A percentile compares a stretch with the other conserved stretches of the same genome.
Conservation (phyloP, 2,113 vertebrate species). For the Phrynosoma blainvillii region DNA sequence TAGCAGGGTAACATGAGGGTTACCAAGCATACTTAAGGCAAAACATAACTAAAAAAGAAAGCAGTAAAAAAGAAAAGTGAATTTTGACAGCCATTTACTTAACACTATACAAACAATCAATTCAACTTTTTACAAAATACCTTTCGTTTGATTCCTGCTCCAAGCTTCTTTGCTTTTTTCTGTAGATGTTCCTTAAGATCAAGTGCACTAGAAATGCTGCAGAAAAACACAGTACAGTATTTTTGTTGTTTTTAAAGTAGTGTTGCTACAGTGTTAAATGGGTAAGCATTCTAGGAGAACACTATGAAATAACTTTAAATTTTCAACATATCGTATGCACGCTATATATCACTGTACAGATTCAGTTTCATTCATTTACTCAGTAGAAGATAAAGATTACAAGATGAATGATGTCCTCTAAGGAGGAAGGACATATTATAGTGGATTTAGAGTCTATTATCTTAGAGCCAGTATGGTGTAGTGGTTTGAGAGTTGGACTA, state of each 20-base stretch:
- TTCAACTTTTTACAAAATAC: slow-evolving; percentile 63
- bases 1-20: slow-evolving; percentile 87
- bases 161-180: slow-evolving; percentile 88
- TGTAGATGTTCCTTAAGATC: slow-evolving; percentile 91
- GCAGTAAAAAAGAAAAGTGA: background rate
- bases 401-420: background rate
- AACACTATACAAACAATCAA: background rate
- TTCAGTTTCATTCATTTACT: background rate
- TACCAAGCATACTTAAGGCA: slow-evolving; percentile 95
- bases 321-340: background rate
- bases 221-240: slow-evolving; percentile 15
- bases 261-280: background rate
- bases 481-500: too few species aligned
- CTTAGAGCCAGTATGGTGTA: background rate
- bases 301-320: background rate
- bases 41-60: slow-evolving; percentile 88
- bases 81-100: background rate
- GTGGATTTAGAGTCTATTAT: background rate
- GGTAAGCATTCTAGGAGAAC: accelerated
- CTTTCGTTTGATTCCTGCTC: slow-evolving; percentile 91
- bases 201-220: slow-evolving; percentile 88
- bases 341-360: background rate
- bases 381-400: background rate
- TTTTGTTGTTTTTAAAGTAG: background rate
- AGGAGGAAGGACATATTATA: background rate